Conservation (phyloP, 2,797 vertebrate genomes). For the Rhinichthys osculus region DNA sequence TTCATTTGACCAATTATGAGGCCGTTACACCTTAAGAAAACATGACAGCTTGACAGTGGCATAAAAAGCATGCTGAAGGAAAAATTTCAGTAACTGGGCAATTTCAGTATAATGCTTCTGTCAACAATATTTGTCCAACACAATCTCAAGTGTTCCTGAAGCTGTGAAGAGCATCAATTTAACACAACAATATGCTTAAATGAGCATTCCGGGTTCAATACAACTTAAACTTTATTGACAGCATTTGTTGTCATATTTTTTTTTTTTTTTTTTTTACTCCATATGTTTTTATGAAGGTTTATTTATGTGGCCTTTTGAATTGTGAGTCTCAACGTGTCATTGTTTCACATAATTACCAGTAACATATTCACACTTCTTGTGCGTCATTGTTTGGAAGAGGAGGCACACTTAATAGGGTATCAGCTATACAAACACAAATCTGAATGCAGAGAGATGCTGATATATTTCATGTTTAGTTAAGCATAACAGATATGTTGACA, state of each 20-base stretch:
- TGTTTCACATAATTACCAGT: not conserved
- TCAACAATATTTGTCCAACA: not conserved
- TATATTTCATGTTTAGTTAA: constrained; percentile 22
- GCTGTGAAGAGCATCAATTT: not conserved
- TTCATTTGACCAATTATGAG: constrained; percentile 32
- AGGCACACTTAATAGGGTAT: not conserved
- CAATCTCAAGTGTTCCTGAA: not conserved
- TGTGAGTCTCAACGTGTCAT: not conserved
- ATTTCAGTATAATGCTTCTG: not conserved
- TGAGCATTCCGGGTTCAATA: not conserved
- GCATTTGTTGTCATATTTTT: too few relatives aligned
- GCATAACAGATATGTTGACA: not conserved
- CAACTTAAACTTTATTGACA: not conserved
- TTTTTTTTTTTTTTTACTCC: too few relatives aligned
- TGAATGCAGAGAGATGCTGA: constrained; percentile 5
- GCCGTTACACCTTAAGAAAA: constrained; percentile 24
- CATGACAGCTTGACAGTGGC: constrained; percentile 43
- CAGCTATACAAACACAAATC: constrained; percentile 23
- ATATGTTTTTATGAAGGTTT: not conserved
- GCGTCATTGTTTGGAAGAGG: constrained; percentile 15
- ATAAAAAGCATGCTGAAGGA: constrained; percentile 23
- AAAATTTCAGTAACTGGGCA: constrained; percentile 21
- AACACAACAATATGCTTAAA: not conserved
- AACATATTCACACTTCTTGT: not conserved
- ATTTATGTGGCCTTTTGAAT: not conserved